Conservation (phyloP, 1,140 invertebrate genomes). For the Pectinophora gossypiella region DNA sequence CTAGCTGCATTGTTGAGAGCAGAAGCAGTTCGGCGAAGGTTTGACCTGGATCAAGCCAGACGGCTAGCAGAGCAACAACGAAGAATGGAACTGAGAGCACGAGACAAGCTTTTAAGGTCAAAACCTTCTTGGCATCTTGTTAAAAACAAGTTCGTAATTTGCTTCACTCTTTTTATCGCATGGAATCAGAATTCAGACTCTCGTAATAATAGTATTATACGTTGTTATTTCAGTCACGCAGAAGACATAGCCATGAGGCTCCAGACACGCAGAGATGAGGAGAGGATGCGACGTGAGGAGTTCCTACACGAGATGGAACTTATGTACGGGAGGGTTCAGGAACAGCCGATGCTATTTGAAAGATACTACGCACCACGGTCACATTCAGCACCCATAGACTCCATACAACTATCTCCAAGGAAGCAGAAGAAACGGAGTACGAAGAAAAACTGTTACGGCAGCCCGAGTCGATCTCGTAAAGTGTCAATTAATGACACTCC, state of each 20-base stretch:
- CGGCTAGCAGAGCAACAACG: conserved; percentile 77
- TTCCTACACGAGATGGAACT: conserved; percentile 82
- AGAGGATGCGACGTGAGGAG: conserved; percentile 79
- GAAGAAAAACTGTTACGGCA: conserved; percentile 41
- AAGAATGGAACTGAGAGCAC: conserved; percentile 74
- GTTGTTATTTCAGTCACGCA: conserved; percentile 76
- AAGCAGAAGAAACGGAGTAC: conserved; percentile 34
- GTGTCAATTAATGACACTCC: conserved; percentile 77
- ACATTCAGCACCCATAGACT: conserved; percentile 32
- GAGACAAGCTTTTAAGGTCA: conserved; percentile 77
- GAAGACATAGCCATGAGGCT: conserved; percentile 81
- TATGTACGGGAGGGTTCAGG: conserved; percentile 81
- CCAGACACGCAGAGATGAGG: conserved; percentile 80
- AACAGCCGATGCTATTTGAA: conserved; percentile 82
- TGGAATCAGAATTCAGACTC: no score
- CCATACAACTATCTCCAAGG: conserved; percentile 45
- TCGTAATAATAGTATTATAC: no score
- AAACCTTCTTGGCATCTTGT: conserved; percentile 83
- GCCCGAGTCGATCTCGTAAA: conserved; percentile 37
- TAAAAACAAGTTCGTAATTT: conserved; percentile 69
- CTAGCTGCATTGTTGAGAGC: conserved; percentile 82
- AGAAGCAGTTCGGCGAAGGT: conserved; percentile 79
- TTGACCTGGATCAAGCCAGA: conserved; percentile 79
- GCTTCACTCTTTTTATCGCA: conserved; percentile 5
- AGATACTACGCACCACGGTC: conserved; percentile 79